A percentile compares a stretch with the other conserved stretches of the same genome.
phyloP scores from a whole-genome alignment of 2,113 vertebrate species.

The Anseranas semipalmata region DNA sequence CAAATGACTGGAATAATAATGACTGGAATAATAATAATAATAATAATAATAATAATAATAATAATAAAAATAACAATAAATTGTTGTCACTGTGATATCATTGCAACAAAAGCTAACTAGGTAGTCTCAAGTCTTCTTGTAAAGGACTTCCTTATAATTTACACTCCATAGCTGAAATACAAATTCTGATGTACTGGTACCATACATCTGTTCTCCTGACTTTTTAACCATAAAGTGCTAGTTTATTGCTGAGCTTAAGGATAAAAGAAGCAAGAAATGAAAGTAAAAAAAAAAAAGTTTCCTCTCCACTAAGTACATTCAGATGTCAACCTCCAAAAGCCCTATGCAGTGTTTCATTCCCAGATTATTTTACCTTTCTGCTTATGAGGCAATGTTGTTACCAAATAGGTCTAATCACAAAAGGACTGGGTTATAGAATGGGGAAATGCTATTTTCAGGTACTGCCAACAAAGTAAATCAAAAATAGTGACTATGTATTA shows the following conservation, averaged over 20 bases:
- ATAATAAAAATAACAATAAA: neutral
- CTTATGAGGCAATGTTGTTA: constrained; percentile 43
- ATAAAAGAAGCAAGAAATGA: constrained; percentile 85
- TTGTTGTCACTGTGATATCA: neutral
- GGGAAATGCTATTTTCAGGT: neutral
- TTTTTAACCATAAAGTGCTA: constrained; percentile 87
- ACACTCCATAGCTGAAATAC: constrained; percentile 58
- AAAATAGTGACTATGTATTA: neutral
- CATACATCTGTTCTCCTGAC: constrained; percentile 82
- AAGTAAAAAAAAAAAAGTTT: constrained; percentile 74
- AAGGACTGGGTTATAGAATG: neutral
- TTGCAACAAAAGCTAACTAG: neutral
- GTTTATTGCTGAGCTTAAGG: constrained; percentile 87
- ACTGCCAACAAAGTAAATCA: constrained; percentile 5
- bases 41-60: neutral
- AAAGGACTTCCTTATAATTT: constrained; percentile 40
- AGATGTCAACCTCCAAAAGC: constrained; percentile 73
- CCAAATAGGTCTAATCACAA: constrained; percentile 50
- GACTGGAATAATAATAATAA: neutral
- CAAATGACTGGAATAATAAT: neutral
- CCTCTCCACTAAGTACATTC: constrained; percentile 81
- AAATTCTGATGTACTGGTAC: constrained; percentile 61
- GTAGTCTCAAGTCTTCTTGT: neutral
- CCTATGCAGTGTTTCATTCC: constrained; percentile 13
- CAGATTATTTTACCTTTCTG: constrained; percentile 49